Evolutionary conservation across 2,113 vertebrate genomes (phyloP), one percentile per base, ranked within the genome.

Genomic region (Halcyon malimbica): DNA sequence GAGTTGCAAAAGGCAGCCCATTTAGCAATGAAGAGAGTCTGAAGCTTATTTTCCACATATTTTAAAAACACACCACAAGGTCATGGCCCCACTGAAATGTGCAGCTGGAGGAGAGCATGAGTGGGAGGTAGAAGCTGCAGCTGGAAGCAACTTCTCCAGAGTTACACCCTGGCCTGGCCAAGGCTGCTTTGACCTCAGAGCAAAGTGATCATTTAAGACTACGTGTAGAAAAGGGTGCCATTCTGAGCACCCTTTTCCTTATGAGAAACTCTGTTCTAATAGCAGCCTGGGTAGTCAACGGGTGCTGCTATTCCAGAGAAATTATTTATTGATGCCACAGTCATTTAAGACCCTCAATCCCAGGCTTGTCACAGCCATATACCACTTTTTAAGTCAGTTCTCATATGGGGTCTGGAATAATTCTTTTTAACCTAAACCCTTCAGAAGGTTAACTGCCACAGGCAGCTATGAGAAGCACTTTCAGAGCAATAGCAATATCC

Each of bases 1-100:
- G 74, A 70, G 16, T 15, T 71, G 33, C 39, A 71, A 70, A 31
- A 51, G 35, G 42, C 62, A 87, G 37, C 25, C 10, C 5, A 26
- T 54, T 81, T 70, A 87, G 39, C 70, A 85, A 73, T 0, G 0
- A 57, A 35, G 18, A 50, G 54, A 93, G 50, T 0, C 0, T 31
- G 65, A 93, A 90, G 46, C 25, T 87, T 87, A 53, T 91, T 89
- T 90, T 84, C 64, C 51, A 71, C 89, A 39, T 94, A 74, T 44
- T 90, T 89, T 48, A 13, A 21, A 74, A 73, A 57, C 41, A 69
- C 37, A 51, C 44, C 74, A 60, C 25, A 29, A 95, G 84, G 87
- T 81, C 12, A 1, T 71, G 83, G 59, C 73, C 76, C 31, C 39
- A 17, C 16, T 78, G 79, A 94, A 77, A 90, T 62, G 37, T 82